A percentile compares a stretch with the other conserved stretches of the same genome.
Conservation (phyloP, 2,888 invertebrate genomes). For the Drosophila paucipuncta region DNA sequence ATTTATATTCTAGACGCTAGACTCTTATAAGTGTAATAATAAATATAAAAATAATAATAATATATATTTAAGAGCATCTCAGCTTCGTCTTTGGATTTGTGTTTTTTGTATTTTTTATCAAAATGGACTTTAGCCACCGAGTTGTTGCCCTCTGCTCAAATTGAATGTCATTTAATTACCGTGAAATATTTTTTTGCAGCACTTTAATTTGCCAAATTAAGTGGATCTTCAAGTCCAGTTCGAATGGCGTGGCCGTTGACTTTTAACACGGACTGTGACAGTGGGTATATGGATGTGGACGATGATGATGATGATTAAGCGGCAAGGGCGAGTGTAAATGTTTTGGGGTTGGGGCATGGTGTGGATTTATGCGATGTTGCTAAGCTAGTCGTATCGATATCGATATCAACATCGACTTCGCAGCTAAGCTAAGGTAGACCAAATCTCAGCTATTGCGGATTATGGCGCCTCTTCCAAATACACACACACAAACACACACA, state of each 20-base stretch:
- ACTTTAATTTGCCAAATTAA: constrained; percentile 74
- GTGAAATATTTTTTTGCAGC: constrained; percentile 67
- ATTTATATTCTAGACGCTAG: no score
- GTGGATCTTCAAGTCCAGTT: constrained; percentile 52
- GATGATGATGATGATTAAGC: constrained; percentile 5
- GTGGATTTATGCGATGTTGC: constrained; percentile 19
- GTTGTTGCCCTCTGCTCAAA: constrained; percentile 21
- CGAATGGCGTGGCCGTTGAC: constrained; percentile 31
- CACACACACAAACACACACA: constrained; percentile 9
- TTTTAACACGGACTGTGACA: constrained; percentile 19
- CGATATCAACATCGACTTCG: constrained; percentile 38
- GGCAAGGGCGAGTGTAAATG: not conserved
- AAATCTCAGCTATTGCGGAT: constrained; percentile 77
- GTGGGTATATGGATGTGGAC: no score
- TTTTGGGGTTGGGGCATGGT: constrained; percentile 6
- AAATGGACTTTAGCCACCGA: not conserved
- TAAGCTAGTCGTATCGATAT: constrained; percentile 15
- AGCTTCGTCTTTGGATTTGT: not conserved
- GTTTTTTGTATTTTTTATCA: not conserved
- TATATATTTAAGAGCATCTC: not conserved
- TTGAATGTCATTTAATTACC: constrained; percentile 75
- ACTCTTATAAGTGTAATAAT: no score
- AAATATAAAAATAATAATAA: no score
- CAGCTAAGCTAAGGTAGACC: constrained; percentile 35
- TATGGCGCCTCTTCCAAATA: constrained; percentile 41